Percentiles rank a stretch among this genome's conserved stretches.
Conservation (phyloP, 1,140 invertebrate genomes). For the Zaprionus nigranus region DNA sequence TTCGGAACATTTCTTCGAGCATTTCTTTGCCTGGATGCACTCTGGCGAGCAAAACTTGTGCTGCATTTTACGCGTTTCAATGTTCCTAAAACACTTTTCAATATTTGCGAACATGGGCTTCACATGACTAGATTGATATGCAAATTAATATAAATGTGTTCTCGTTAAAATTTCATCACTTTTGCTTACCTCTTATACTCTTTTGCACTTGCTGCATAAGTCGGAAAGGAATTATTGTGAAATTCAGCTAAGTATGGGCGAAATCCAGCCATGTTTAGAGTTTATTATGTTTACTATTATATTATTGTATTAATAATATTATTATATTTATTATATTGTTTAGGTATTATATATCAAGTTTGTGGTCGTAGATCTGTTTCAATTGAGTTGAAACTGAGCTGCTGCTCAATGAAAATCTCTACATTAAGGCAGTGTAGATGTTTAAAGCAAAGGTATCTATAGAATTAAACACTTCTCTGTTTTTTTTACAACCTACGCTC, state of each 20-base stretch:
- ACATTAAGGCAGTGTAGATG: background rate
- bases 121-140: background rate
- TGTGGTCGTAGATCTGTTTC: too few species aligned
- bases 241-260: slow-evolving; percentile 10
- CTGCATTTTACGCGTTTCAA: background rate
- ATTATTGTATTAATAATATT: background rate
- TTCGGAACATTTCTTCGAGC: background rate
- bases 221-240: background rate
- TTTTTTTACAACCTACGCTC: background rate
- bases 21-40: background rate
- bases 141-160: background rate
- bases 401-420: background rate
- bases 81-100: background rate
- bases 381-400: background rate
- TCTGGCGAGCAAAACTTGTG: background rate
- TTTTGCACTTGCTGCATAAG: background rate
- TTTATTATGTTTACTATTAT: background rate
- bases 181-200: slow-evolving; percentile 1
- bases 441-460: background rate
- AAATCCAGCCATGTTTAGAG: background rate
- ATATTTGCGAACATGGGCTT: background rate
- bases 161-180: too few species aligned
- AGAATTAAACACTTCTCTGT: background rate
- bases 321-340: background rate
- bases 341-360: background rate